phyloP scores from a whole-genome alignment of 2,888 invertebrate genomes.

The Eustalomyia histrio region DNA sequence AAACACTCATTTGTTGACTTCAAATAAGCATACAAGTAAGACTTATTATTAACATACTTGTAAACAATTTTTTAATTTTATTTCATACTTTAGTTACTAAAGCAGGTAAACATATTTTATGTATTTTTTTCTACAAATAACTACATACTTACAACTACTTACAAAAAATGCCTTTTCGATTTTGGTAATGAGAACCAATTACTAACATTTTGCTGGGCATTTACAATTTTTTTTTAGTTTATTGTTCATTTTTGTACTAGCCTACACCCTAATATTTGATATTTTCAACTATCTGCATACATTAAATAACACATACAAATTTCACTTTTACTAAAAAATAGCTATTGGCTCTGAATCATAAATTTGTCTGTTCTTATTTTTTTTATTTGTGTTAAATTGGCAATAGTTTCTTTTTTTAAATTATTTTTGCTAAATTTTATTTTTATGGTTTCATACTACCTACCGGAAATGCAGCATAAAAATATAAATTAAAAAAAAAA shows the following conservation, averaged over 20 bases:
- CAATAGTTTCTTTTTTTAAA: not conserved
- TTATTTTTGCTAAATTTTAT: constrained; percentile 28
- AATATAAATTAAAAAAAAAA: constrained; percentile 28
- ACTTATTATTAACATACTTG: too few species aligned
- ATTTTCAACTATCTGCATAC: not conserved
- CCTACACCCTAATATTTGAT: not conserved
- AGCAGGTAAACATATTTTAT: too few species aligned
- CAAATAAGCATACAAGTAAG: too few species aligned
- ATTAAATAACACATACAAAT: not conserved
- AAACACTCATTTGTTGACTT: too few species aligned
- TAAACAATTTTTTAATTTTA: too few species aligned
- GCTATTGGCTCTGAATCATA: constrained; percentile 13
- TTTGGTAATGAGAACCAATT: too few species aligned
- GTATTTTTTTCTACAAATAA: too few species aligned
- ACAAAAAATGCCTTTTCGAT: too few species aligned
- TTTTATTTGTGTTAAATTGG: not conserved
- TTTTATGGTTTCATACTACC: constrained; percentile 28
- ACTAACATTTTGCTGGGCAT: too few species aligned
- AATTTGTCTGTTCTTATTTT: not conserved
- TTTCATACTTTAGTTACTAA: too few species aligned
- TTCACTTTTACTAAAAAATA: constrained; percentile 21
- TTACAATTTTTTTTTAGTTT: not conserved
- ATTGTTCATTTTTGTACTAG: not conserved
- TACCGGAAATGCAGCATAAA: constrained; percentile 61
- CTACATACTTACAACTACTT: too few species aligned